Conservation (phyloP, 2,888 invertebrate species). For the Sinopyrophorus schimmeli region DNA sequence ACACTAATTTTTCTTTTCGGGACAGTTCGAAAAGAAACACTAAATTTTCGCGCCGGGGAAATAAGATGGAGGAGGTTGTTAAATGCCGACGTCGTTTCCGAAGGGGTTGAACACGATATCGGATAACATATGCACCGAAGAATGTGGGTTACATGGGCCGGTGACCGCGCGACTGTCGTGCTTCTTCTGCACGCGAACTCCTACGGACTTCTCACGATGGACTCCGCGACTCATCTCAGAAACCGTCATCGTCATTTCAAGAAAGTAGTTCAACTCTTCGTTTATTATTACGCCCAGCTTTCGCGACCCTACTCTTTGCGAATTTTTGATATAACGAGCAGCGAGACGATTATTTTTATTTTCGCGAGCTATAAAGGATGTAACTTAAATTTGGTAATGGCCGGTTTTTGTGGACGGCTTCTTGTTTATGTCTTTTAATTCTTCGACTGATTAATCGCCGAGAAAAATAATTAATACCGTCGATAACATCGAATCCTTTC, state of each 20-base stretch:
- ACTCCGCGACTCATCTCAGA: conserved; percentile 26
- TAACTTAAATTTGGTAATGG: no score
- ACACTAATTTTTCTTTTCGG: neutral
- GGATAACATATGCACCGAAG: conserved; percentile 39
- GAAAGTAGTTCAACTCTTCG: conserved; percentile 33
- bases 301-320: conserved; percentile 8
- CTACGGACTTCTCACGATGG: conserved; percentile 32
- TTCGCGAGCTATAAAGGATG: no score
- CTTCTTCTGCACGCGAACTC: conserved; percentile 42
- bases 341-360: no score
- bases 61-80: no score
- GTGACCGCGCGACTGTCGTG: conserved; percentile 43
- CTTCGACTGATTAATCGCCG: no score
- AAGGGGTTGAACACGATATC: conserved; percentile 34
- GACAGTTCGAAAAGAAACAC: neutral
- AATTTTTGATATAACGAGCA: no score
- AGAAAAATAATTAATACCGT: no score
- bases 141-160: conserved; percentile 43
- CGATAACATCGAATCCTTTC: no score
- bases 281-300: conserved; percentile 16
- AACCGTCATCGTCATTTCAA: conserved; percentile 24
- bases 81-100: neutral
- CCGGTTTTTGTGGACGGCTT: no score
- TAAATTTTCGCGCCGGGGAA: conserved; percentile 7
- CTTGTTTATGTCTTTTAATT: no score